Conservation (phyloP, 2,888 invertebrate species). For the Eilema sororculum region DNA sequence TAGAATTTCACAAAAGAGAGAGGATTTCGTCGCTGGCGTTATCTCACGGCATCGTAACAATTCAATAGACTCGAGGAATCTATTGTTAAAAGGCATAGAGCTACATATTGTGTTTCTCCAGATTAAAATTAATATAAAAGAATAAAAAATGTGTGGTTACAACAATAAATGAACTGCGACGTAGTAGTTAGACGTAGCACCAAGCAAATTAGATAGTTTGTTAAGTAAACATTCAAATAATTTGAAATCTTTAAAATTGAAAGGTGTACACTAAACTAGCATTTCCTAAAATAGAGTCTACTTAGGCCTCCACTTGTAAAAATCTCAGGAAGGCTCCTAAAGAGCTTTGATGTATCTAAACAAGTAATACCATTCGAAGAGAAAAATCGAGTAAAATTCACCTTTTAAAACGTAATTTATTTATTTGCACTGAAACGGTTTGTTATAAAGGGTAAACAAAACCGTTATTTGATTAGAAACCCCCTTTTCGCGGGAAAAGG, state of each 20-base stretch:
- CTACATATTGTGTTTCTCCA: slow-evolving; percentile 40
- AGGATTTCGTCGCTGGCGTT: slow-evolving; percentile 61
- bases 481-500: no score
- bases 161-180: neutral
- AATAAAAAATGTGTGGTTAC: slow-evolving; percentile 24
- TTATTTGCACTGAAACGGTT: no score
- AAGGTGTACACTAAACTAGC: no score
- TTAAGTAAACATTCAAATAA: neutral
- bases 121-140: slow-evolving; percentile 31
- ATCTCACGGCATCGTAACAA: slow-evolving; percentile 67
- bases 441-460: no score
- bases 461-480: no score
- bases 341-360: no score
- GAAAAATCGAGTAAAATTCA: no score
- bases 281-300: no score
- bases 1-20: slow-evolving; percentile 73
- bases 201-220: neutral
- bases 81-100: slow-evolving; percentile 58
- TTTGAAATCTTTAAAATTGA: neutral
- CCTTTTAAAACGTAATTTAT: no score
- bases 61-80: slow-evolving; percentile 62
- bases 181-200: neutral
- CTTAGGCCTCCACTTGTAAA: no score
- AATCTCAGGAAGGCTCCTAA: no score
- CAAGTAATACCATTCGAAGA: no score